Evolutionary conservation across 2,888 invertebrate genomes (phyloP).

Genomic region (Phalera bucephala): DNA sequence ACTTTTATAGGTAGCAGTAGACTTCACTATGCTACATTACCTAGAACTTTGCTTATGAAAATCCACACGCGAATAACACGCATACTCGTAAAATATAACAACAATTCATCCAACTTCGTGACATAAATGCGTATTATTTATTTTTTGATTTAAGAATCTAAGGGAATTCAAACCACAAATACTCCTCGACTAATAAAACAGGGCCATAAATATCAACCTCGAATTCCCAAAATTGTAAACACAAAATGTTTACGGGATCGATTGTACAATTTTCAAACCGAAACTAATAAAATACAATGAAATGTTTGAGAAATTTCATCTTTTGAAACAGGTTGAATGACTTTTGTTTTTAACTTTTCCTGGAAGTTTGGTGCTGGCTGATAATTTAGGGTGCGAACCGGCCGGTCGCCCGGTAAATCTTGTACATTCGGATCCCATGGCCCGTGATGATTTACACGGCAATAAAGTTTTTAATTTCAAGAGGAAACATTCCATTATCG

Average conservation of each 20-base stretch:
- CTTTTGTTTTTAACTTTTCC: constrained; percentile 47
- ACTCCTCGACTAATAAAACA: too few species aligned
- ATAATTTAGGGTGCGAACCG: constrained; percentile 42
- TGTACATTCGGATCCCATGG: constrained; percentile 40
- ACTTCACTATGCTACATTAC: too few species aligned
- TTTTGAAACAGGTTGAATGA: constrained; percentile 39
- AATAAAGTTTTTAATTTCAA: constrained; percentile 65
- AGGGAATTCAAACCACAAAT: too few species aligned
- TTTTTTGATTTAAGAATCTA: too few species aligned
- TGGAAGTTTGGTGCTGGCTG: constrained; percentile 34
- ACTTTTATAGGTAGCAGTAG: too few species aligned
- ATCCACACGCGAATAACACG: too few species aligned
- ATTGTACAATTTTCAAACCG: constrained; percentile 26
- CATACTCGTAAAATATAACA: too few species aligned
- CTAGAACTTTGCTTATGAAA: too few species aligned
- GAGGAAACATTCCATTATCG: constrained; percentile 56
- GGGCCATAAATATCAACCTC: constrained; percentile 10
- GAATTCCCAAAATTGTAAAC: constrained; percentile 2
- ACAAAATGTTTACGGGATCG: constrained; percentile 22
- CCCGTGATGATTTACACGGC: constrained; percentile 50
- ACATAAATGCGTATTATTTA: too few species aligned
- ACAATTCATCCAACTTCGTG: too few species aligned
- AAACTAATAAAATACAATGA: constrained; percentile 34
- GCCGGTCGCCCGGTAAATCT: constrained; percentile 45
- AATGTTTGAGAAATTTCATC: constrained; percentile 43